A percentile compares a stretch with the other conserved stretches of the same genome.
These are phyloP conservation scores for Ranitomeya imitator DNA, from an alignment of 2,113 vertebrate genomes.

Conservation along the genomic window DNA sequence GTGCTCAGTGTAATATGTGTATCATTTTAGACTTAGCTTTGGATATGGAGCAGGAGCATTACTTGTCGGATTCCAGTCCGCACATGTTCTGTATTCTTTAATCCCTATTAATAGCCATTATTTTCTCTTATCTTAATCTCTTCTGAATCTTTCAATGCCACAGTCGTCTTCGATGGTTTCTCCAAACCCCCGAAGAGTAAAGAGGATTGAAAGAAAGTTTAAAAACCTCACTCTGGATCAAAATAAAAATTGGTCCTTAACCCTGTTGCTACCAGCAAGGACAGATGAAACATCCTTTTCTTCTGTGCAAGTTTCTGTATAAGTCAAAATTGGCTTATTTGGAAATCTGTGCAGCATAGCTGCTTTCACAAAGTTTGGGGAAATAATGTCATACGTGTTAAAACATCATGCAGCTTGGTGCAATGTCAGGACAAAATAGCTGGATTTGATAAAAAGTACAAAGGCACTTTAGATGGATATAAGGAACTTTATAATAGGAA, in stretches of 20 bases:
- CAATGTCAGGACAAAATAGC: background rate
- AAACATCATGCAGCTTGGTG: background rate
- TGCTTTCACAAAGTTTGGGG: background rate
- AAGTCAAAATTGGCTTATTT: background rate
- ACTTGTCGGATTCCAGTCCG: constrained; percentile 22
- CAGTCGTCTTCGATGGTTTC: background rate
- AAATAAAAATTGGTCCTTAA: background rate
- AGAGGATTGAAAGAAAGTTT: constrained; percentile 29
- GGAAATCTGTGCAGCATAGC: background rate
- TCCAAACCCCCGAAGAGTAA: constrained; percentile 24
- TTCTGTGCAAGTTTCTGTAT: background rate
- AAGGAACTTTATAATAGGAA: background rate
- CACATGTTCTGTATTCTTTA: constrained; percentile 24
- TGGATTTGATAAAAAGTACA: background rate
- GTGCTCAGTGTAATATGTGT: background rate
- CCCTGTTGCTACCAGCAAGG: background rate
- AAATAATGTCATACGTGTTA: background rate
- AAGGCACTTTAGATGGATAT: background rate
- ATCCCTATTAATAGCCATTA: constrained; percentile 47
- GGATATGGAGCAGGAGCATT: background rate
- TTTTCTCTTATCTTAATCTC: constrained; percentile 38
- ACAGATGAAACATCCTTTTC: background rate
- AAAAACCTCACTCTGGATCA: constrained; percentile 1
- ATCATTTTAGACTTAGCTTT: constrained; percentile 24
- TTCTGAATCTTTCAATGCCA: constrained; percentile 14